These are phyloP conservation scores for Lingula anatina DNA, from an alignment of 2,888 invertebrate genomes.

Conservation along the genomic window DNA sequence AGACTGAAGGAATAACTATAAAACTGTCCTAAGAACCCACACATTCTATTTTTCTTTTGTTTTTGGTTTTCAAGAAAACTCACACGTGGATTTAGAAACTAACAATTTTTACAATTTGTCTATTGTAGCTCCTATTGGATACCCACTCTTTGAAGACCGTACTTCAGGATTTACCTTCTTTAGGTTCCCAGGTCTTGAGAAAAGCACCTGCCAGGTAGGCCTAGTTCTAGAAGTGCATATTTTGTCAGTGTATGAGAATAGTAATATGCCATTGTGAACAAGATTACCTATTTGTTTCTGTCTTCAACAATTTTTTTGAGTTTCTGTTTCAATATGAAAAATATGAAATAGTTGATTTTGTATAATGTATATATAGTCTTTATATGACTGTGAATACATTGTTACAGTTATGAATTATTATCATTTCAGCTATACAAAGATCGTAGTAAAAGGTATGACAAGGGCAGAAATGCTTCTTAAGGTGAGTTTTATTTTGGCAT, in stretches of 20 bases:
- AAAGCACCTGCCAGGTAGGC: slow-evolving; percentile 81
- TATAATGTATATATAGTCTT: no score
- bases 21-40: no score
- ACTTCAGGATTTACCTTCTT: slow-evolving; percentile 86
- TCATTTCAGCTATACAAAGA: slow-evolving; percentile 58
- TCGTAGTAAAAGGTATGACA: slow-evolving; percentile 85
- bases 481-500: slow-evolving; percentile 48
- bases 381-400: no score
- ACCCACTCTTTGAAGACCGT: slow-evolving; percentile 70
- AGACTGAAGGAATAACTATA: no score
- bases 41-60: no score
- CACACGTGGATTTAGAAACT: no score
- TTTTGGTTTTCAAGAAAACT: no score
- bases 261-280: neutral
- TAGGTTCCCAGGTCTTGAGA: slow-evolving; percentile 78
- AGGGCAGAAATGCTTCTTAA: slow-evolving; percentile 99
- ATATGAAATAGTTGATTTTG: no score
- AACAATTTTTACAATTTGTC: slow-evolving; percentile 2
- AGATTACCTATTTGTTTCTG: neutral
- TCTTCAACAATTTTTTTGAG: slow-evolving; percentile 3
- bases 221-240: no score
- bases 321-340: neutral
- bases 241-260: neutral
- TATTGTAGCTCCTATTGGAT: slow-evolving; percentile 77
- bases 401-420: no score